A percentile compares a stretch with the other conserved stretches of the same genome.
These are phyloP conservation scores for Dicerorhinus sumatrensis DNA, from an alignment of 2,113 vertebrate species.

Conservation along the genomic window DNA sequence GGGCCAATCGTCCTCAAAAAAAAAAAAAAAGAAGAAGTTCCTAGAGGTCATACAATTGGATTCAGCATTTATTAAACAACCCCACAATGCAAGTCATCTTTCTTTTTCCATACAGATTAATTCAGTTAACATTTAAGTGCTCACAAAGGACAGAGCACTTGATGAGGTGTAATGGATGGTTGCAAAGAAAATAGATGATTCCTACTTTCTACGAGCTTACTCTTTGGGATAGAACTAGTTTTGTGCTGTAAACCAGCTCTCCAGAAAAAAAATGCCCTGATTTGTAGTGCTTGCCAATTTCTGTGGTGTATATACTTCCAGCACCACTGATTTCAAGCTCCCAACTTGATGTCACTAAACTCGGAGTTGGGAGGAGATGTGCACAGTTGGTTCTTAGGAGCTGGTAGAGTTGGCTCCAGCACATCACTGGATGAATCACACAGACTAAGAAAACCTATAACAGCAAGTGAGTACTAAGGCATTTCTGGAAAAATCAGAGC, in stretches of 20 bases:
- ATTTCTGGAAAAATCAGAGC: constrained; percentile 5
- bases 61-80: constrained; percentile 43
- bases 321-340: background rate
- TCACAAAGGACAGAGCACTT: background rate
- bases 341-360: constrained; percentile 7
- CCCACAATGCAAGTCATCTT: background rate
- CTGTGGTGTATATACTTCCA: background rate
- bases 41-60: background rate
- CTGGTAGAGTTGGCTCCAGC: background rate
- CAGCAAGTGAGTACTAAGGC: background rate
- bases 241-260: background rate
- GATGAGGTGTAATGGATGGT: background rate
- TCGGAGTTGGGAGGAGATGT: background rate
- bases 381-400: background rate
- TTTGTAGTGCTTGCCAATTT: constrained; percentile 30
- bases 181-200: constrained; percentile 29
- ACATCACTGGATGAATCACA: background rate
- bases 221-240: constrained; percentile 38
- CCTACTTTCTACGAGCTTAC: background rate
- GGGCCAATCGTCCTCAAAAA: too few relatives aligned
- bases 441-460: background rate
- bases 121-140: background rate
- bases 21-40: background rate
- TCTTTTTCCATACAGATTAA: background rate
- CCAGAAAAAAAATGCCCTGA: background rate